These are phyloP conservation scores for Myotis planiceps DNA, from an alignment of 2,797 vertebrate genomes.

Conservation along the genomic window DNA sequence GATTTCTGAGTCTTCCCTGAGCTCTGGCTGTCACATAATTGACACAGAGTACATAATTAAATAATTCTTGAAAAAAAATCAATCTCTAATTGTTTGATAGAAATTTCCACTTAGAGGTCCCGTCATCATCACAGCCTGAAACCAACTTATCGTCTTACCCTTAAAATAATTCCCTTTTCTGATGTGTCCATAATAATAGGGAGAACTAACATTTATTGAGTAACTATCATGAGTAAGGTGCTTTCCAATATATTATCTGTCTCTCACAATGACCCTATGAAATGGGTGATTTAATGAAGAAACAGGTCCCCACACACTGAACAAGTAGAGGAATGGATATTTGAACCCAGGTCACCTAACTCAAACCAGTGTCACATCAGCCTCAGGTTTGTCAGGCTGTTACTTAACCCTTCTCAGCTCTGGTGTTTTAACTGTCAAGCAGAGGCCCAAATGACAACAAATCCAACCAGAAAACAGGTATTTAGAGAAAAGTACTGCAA, in stretches of 20 bases:
- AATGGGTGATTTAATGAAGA: neutral
- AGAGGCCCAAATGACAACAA: neutral
- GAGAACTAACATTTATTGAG: neutral
- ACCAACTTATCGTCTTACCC: neutral
- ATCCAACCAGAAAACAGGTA: neutral
- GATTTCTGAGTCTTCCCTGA: neutral
- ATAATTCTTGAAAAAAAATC: neutral
- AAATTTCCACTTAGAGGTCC: neutral
- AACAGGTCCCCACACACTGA: neutral
- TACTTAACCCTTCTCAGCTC: neutral
- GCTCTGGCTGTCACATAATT: neutral
- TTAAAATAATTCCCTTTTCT: neutral
- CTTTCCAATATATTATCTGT: neutral
- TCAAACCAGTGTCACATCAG: neutral
- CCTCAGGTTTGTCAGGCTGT: neutral
- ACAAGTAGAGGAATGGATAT: neutral
- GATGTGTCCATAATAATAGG: neutral
- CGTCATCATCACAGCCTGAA: neutral
- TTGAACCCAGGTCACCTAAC: neutral
- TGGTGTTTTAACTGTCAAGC: neutral
- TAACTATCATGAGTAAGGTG: neutral
- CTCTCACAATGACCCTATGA: neutral
- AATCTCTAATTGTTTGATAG: neutral
- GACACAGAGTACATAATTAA: neutral
- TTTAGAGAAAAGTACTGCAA: neutral